These are phyloP conservation scores for Apostichopus parvimensis DNA, from an alignment of 35 echinoderm and acorn worm species.

Conservation along the genomic window DNA sequence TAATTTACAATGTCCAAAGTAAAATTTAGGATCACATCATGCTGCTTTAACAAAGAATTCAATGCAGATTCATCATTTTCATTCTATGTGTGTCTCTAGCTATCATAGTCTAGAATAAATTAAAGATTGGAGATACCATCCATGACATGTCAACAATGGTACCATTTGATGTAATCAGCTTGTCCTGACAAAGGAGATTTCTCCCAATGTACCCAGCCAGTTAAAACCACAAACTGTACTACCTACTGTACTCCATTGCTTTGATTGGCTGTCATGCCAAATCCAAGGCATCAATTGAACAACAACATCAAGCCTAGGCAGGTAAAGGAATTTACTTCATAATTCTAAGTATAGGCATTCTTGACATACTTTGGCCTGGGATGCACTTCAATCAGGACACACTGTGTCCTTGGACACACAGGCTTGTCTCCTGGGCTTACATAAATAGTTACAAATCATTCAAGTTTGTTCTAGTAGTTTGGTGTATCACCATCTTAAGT, in stretches of 20 bases:
- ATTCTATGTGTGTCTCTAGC: too few relatives aligned
- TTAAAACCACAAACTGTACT: too few relatives aligned
- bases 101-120: too few relatives aligned
- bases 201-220: background rate
- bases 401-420: background rate
- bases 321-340: background rate
- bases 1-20: too few relatives aligned
- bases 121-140: too few relatives aligned
- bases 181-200: background rate
- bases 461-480: background rate
- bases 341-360: background rate
- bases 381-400: background rate
- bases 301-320: background rate
- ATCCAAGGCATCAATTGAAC: background rate
- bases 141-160: too few relatives aligned
- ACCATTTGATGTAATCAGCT: background rate
- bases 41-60: too few relatives aligned
- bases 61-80: too few relatives aligned
- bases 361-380: slow-evolving; percentile 7
- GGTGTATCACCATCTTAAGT: background rate
- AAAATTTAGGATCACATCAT: too few relatives aligned
- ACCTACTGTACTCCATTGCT: background rate
- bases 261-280: background rate
- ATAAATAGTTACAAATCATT: slow-evolving; percentile 20
- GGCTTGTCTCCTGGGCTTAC: background rate